A percentile compares a stretch with the other conserved stretches of the same genome.
These are phyloP conservation scores for Agrilus planipennis DNA, from an alignment of 1,140 invertebrate species.

Conservation along the genomic window DNA sequence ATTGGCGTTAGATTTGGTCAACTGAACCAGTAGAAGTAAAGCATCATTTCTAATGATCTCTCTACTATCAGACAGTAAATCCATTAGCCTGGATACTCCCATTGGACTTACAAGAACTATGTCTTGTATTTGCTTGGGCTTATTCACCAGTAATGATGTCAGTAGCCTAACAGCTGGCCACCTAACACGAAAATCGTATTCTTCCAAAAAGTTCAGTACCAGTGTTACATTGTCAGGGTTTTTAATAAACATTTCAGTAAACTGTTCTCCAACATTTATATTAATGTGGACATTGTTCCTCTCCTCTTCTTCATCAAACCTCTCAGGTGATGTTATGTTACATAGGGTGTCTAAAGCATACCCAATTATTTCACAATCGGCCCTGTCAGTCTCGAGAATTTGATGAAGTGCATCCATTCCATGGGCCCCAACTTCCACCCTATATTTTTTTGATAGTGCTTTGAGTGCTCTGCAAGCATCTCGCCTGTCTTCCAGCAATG, in stretches of 20 bases:
- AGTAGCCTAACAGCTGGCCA: constrained; percentile 80
- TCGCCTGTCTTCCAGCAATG: constrained; percentile 83
- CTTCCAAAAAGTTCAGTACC: constrained; percentile 81
- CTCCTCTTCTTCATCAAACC: constrained; percentile 70
- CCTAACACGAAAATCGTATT: constrained; percentile 85
- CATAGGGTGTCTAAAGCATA: constrained; percentile 86
- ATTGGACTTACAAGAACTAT: constrained; percentile 87
- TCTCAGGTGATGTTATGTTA: constrained; percentile 77
- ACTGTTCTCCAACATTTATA: constrained; percentile 77
- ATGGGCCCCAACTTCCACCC: constrained; percentile 91
- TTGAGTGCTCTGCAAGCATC: constrained; percentile 94
- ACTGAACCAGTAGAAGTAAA: constrained; percentile 79
- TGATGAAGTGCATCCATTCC: constrained; percentile 80
- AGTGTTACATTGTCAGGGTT: constrained; percentile 74
- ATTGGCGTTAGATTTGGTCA: constrained; percentile 93
- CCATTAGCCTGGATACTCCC: constrained; percentile 97
- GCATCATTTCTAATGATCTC: constrained; percentile 97
- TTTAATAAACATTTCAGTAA: constrained; percentile 98
- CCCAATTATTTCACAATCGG: constrained; percentile 83
- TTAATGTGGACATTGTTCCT: constrained; percentile 17
- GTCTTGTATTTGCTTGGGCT: constrained; percentile 89
- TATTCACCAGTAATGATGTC: constrained; percentile 66
- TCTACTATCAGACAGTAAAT: constrained; percentile 81
- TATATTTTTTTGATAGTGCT: constrained; percentile 83
- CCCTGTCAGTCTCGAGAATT: constrained; percentile 69